Percentiles rank a stretch among this genome's conserved stretches.
Conservation (phyloP, 2,797 vertebrate species). For the Gambusia yucatana region DNA sequence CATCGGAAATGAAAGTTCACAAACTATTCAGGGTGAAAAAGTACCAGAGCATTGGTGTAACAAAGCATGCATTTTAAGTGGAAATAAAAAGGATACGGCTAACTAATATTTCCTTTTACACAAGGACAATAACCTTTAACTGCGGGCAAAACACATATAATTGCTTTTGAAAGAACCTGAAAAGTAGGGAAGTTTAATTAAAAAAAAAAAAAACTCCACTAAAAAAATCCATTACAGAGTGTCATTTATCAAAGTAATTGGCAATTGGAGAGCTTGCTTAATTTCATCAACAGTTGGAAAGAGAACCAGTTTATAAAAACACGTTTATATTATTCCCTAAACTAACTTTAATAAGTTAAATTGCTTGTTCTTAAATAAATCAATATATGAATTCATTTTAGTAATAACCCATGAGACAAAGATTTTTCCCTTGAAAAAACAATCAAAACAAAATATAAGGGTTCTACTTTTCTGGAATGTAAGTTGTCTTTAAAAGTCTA, state of each 20-base stretch:
- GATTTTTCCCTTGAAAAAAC: constrained; percentile 68
- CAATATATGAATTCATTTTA: constrained; percentile 85
- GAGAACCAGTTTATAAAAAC: constrained; percentile 75
- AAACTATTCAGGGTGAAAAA: constrained; percentile 52
- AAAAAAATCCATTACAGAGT: constrained; percentile 34
- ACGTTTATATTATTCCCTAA: constrained; percentile 87
- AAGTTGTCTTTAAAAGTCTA: constrained; percentile 76
- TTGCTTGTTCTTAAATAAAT: constrained; percentile 88
- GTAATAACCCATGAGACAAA: constrained; percentile 78
- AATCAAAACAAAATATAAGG: constrained; percentile 75
- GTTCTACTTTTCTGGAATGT: constrained; percentile 80
- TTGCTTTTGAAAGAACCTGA: constrained; percentile 49
- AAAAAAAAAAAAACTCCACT: constrained; percentile 37
- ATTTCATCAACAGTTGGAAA: constrained; percentile 76
- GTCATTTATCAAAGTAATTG: constrained; percentile 70
- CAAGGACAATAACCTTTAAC: constrained; percentile 61
- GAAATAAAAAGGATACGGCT: constrained; percentile 68
- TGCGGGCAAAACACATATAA: constrained; percentile 37
- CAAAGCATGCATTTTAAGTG: constrained; percentile 77
- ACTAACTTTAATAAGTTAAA: constrained; percentile 89
- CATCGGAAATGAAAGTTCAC: constrained; percentile 52
- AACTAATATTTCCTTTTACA: constrained; percentile 70
- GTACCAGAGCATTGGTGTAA: constrained; percentile 62
- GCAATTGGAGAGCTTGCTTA: constrained; percentile 65
- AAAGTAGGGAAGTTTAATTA: constrained; percentile 47